phyloP scores from a whole-genome alignment of 2,113 vertebrate species.

The Festucalex cinctus region DNA sequence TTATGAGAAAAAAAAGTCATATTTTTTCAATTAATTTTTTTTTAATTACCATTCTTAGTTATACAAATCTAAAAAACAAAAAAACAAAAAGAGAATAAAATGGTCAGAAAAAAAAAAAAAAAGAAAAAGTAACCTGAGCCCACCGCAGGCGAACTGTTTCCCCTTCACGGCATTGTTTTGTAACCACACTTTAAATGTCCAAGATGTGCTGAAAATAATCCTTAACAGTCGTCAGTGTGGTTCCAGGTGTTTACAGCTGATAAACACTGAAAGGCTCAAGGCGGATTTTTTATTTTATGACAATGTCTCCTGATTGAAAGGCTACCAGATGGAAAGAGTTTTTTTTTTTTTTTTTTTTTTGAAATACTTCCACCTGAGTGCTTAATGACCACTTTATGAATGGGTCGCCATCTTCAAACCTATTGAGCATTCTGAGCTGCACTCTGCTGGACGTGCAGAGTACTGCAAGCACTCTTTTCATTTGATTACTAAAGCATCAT shows the following conservation, averaged over 20 bases:
- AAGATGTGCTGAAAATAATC: conserved; percentile 50
- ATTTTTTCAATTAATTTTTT: not conserved
- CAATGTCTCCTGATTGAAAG: not conserved
- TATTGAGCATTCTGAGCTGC: not conserved
- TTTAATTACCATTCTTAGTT: no score
- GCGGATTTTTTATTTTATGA: not conserved
- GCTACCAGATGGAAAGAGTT: not conserved
- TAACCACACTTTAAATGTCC: conserved; percentile 57
- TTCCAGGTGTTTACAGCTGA: not conserved
- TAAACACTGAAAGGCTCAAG: not conserved
- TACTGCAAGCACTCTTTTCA: not conserved
- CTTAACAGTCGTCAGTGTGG: not conserved
- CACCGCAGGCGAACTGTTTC: conserved; percentile 31
- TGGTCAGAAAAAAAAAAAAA: no score
- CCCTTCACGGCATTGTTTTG: conserved; percentile 57
- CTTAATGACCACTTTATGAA: not conserved
- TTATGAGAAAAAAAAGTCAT: not conserved
- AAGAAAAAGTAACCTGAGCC: conserved; percentile 27
- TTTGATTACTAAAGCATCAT: not conserved
- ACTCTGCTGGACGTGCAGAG: conserved; percentile 29
- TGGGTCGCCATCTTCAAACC: no score
- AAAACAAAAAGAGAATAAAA: no score
- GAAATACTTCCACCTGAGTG: no score
- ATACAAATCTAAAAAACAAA: no score
- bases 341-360: no score